Evolutionary conservation across 2,888 invertebrate genomes (phyloP).

Genomic region (Zelleria hepariella): DNA sequence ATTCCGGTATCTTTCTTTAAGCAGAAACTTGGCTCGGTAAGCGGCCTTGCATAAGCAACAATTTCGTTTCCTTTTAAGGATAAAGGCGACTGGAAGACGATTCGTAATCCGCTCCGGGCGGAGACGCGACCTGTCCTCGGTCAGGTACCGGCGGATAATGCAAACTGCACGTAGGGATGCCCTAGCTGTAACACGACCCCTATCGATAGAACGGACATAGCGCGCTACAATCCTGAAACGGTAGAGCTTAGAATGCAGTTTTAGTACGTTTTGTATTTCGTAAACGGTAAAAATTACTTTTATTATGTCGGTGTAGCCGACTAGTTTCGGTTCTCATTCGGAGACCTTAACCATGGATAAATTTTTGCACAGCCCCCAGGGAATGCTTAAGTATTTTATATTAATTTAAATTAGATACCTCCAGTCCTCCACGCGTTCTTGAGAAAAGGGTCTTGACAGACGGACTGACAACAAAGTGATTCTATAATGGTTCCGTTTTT

Average conservation of each 20-base stretch:
- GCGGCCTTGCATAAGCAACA: conserved; percentile 56
- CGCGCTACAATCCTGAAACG: background rate
- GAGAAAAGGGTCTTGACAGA: too few relatives aligned
- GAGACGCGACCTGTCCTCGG: conserved; percentile 29
- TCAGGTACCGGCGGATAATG: conserved; percentile 2
- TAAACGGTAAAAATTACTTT: too few relatives aligned
- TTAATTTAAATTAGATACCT: too few relatives aligned
- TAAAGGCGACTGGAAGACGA: conserved; percentile 51
- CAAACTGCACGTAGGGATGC: conserved; percentile 4
- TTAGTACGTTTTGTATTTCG: too few relatives aligned
- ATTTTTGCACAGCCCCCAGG: too few relatives aligned
- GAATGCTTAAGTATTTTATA: too few relatives aligned
- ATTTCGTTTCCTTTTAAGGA: conserved; percentile 58
- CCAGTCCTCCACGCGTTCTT: too few relatives aligned
- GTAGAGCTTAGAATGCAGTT: too few relatives aligned
- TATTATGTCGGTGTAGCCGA: background rate
- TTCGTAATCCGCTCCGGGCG: conserved; percentile 46
- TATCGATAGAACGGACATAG: background rate
- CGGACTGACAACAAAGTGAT: too few relatives aligned
- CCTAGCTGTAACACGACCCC: background rate
- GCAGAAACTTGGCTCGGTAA: conserved; percentile 22
- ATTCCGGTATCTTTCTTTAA: conserved; percentile 31
- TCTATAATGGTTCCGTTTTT: too few relatives aligned
- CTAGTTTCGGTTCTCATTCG: too few relatives aligned
- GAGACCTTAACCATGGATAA: too few relatives aligned